These are phyloP conservation scores for Andrena chrysosceles DNA, from an alignment of 2,888 invertebrate species.

Conservation along the genomic window DNA sequence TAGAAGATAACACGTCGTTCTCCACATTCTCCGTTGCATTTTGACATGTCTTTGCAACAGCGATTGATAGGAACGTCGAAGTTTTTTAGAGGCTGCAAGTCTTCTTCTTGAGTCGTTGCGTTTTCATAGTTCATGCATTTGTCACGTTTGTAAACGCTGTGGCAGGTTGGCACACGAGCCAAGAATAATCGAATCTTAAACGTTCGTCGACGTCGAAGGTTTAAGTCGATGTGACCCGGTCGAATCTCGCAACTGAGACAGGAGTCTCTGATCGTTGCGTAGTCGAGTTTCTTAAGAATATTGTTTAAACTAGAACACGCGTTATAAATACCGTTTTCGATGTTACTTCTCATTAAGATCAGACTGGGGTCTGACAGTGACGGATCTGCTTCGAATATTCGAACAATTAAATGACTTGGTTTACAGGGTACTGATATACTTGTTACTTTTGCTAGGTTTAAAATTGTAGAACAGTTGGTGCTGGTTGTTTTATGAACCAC, in stretches of 20 bases:
- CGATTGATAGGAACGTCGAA: not conserved
- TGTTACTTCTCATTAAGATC: slow-evolving; percentile 54
- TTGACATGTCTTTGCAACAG: not conserved
- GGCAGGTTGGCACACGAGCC: slow-evolving; percentile 69
- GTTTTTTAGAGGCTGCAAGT: not conserved
- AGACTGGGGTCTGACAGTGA: slow-evolving; percentile 52
- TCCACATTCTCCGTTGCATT: not conserved
- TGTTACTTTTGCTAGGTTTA: not conserved
- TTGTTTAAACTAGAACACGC: slow-evolving; percentile 69
- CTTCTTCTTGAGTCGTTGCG: not conserved
- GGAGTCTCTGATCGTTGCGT: slow-evolving; percentile 23
- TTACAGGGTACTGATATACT: slow-evolving; percentile 66
- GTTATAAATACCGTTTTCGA: slow-evolving; percentile 53
- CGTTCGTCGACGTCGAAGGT: slow-evolving; percentile 52
- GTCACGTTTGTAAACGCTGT: slow-evolving; percentile 32
- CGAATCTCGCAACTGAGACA: slow-evolving; percentile 70
- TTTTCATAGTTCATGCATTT: not conserved
- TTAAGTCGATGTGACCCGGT: slow-evolving; percentile 67
- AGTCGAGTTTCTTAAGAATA: slow-evolving; percentile 46
- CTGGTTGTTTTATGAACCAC: slow-evolving; percentile 17
- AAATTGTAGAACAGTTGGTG: not conserved
- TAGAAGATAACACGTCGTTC: slow-evolving; percentile 3
- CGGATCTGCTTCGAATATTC: slow-evolving; percentile 66
- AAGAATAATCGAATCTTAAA: slow-evolving; percentile 59
- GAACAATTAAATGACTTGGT: slow-evolving; percentile 50